A percentile compares a stretch with the other conserved stretches of the same genome.
Evolutionary conservation across 1,140 invertebrate genomes (phyloP).

Genomic region (Hormaphis cornu): DNA sequence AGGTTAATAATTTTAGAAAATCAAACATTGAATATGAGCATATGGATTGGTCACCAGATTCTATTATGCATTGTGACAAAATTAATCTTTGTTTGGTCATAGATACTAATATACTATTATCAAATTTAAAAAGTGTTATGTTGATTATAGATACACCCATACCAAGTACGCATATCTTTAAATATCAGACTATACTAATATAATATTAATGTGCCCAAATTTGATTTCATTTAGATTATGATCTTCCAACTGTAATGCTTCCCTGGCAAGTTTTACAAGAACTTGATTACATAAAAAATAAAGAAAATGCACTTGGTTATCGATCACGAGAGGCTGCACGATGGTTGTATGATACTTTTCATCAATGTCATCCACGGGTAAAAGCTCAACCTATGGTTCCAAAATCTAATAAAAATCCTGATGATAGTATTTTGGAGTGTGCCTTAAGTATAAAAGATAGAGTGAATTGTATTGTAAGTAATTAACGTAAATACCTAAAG

Average conservation of each 20-base stretch:
- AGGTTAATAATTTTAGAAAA: slow-evolving; percentile 18
- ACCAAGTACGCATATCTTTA: not conserved
- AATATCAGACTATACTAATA: not conserved
- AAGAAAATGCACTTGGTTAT: not conserved
- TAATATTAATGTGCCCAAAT: not conserved
- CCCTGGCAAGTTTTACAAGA: slow-evolving; percentile 23
- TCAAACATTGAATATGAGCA: not conserved
- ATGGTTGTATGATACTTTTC: slow-evolving; percentile 12
- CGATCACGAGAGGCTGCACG: not conserved
- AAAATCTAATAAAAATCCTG: not conserved
- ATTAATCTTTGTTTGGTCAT: slow-evolving; percentile 13
- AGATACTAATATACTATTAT: slow-evolving; percentile 14
- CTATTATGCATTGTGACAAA: slow-evolving; percentile 5
- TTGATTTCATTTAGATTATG: not conserved
- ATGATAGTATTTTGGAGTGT: slow-evolving; percentile 25
- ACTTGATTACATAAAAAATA: slow-evolving; percentile 2
- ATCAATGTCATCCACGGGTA: not conserved
- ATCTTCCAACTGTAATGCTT: not conserved
- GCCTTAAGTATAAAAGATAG: not conserved
- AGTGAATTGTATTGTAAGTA: slow-evolving; percentile 16
- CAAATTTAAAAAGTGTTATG: not conserved
- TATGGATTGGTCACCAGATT: slow-evolving; percentile 18
- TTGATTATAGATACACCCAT: not conserved
- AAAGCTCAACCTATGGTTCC: slow-evolving; percentile 10
- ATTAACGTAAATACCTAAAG: not conserved